Percentiles rank a stretch among this genome's conserved stretches.
Evolutionary conservation across 2,113 vertebrate genomes (phyloP).

Genomic region (Anser brachyrhynchus): DNA sequence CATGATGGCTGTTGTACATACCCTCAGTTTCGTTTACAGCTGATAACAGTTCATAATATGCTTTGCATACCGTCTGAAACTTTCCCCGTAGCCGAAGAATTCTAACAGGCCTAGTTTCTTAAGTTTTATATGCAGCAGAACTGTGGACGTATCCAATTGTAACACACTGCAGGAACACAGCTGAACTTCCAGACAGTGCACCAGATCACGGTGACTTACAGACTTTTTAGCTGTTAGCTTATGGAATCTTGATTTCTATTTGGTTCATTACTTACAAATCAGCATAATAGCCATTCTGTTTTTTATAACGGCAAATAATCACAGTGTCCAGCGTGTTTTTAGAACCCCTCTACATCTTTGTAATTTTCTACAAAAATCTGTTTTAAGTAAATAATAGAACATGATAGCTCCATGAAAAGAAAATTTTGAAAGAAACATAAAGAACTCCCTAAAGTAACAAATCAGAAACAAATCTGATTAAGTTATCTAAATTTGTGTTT

Average conservation of each 20-base stretch:
- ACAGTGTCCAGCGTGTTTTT: background rate
- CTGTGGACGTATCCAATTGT: background rate
- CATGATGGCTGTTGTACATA: background rate
- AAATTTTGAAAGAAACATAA: background rate
- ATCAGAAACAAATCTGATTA: slow-evolving; percentile 19
- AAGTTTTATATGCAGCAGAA: slow-evolving; percentile 8
- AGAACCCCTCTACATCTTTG: background rate
- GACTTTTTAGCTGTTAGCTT: slow-evolving; percentile 31
- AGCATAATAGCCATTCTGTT: background rate
- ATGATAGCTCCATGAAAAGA: background rate
- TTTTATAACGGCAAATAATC: slow-evolving; percentile 34
- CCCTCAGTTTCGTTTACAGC: background rate
- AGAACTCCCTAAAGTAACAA: background rate
- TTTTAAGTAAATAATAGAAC: background rate
- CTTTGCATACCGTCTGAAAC: slow-evolving; percentile 9
- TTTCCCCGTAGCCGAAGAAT: background rate
- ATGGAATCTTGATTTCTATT: slow-evolving; percentile 40
- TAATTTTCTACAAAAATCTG: background rate
- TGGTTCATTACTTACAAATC: slow-evolving; percentile 20
- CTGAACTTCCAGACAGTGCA: slow-evolving; percentile 34
- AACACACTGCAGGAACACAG: slow-evolving; percentile 29
- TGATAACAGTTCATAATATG: slow-evolving; percentile 7
- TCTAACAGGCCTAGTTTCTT: slow-evolving; percentile 2
- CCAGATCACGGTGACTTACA: slow-evolving; percentile 27
- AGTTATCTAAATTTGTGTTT: background rate